Percentiles rank a stretch among this genome's conserved stretches.
Evolutionary conservation across 2,797 vertebrate genomes (phyloP).

Genomic region (Eurystomus glaucurus): DNA sequence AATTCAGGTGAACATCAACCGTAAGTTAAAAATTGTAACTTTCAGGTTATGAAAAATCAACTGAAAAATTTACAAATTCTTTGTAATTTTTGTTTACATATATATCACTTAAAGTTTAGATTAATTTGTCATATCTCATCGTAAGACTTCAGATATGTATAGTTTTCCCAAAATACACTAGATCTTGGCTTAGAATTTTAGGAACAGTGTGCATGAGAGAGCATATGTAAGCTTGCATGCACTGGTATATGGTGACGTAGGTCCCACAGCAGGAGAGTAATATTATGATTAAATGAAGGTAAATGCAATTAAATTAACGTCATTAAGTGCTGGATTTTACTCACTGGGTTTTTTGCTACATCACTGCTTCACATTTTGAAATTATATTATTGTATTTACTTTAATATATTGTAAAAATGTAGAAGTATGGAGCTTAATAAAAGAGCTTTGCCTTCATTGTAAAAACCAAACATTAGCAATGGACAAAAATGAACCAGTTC

Average conservation of each 20-base stretch:
- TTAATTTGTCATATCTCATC: background rate
- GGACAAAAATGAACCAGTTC: background rate
- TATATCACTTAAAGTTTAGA: background rate
- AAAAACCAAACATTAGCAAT: background rate
- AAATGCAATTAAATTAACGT: background rate
- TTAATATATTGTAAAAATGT: background rate
- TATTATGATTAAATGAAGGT: background rate
- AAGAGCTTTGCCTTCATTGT: background rate
- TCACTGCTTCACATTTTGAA: background rate
- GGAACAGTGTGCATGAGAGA: background rate
- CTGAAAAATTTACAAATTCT: background rate
- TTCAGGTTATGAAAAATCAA: background rate
- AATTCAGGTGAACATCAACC: background rate
- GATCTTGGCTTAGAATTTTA: background rate
- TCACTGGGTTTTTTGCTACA: background rate
- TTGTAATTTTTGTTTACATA: background rate
- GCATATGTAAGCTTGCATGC: background rate
- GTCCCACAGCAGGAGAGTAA: background rate
- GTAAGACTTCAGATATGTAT: background rate
- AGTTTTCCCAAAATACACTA: background rate
- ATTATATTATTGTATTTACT: background rate
- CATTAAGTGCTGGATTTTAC: background rate
- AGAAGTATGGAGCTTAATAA: background rate
- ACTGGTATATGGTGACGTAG: background rate
- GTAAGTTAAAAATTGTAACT: background rate